These are phyloP conservation scores for Chalcis sispes DNA, from an alignment of 2,888 invertebrate genomes.

Conservation along the genomic window DNA sequence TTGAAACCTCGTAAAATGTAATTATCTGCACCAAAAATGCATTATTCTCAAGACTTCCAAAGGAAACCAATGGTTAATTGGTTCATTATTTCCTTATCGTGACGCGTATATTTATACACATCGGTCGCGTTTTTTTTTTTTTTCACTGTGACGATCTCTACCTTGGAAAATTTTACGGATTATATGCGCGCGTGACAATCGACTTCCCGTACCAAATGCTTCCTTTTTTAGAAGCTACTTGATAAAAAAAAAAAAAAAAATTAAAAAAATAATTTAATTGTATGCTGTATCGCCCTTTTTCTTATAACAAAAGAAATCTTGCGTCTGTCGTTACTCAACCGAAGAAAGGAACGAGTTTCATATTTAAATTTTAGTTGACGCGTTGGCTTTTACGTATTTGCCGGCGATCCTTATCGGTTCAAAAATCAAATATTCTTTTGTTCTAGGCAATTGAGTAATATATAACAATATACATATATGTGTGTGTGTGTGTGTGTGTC, in stretches of 20 bases:
- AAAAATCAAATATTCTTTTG: no score
- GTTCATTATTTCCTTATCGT: slow-evolving; percentile 1
- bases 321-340: not conserved
- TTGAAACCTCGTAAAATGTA: no score
- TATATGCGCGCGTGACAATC: slow-evolving; percentile 38
- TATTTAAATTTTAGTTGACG: not conserved
- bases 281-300: not conserved
- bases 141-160: not conserved
- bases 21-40: not conserved
- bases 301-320: not conserved
- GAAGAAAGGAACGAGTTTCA: not conserved
- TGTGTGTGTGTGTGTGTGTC: no score
- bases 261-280: not conserved
- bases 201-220: slow-evolving; percentile 27
- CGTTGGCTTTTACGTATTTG: not conserved
- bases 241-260: not conserved
- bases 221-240: slow-evolving; percentile 30
- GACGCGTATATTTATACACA: not conserved
- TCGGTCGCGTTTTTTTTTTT: not conserved
- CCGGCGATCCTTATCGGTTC: no score
- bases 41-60: not conserved
- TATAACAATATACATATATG: no score
- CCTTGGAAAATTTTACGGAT: slow-evolving; percentile 27
- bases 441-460: no score
- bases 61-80: slow-evolving; percentile 36